A percentile compares a stretch with the other conserved stretches of the same genome.
Evolutionary conservation across 1,140 invertebrate genomes (phyloP).

Genomic region (Pristionchus pacificus): DNA sequence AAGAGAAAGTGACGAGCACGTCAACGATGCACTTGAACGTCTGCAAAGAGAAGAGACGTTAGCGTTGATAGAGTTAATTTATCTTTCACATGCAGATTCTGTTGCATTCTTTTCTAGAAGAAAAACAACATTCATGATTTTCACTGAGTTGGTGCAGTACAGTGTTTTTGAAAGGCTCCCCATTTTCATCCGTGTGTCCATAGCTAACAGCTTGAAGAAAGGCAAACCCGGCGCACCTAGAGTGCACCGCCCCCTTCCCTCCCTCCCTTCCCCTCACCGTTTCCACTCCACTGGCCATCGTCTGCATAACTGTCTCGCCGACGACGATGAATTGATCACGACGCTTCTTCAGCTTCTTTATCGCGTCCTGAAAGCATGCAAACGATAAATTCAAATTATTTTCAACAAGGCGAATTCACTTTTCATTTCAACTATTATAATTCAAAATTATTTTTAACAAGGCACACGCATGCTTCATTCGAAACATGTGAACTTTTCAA

Average conservation of each 20-base stretch:
- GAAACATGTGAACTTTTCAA: neutral
- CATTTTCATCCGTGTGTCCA: too few relatives aligned
- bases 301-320: constrained; percentile 68
- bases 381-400: constrained; percentile 11
- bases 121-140: too few relatives aligned
- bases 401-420: constrained; percentile 24
- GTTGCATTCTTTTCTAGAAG: too few relatives aligned
- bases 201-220: too few relatives aligned
- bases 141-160: too few relatives aligned
- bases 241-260: too few relatives aligned
- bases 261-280: constrained; percentile 64
- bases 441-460: constrained; percentile 15
- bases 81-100: too few relatives aligned
- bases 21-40: constrained; percentile 92
- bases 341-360: constrained; percentile 65
- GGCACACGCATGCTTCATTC: neutral
- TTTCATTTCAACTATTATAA: constrained; percentile 10
- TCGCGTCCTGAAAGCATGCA: constrained; percentile 57
- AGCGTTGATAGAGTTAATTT: constrained; percentile 35
- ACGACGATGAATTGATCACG: constrained; percentile 71
- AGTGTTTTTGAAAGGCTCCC: too few relatives aligned
- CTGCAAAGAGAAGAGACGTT: constrained; percentile 64
- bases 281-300: constrained; percentile 63
- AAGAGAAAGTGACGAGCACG: constrained; percentile 81
- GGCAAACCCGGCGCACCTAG: too few relatives aligned